These are phyloP conservation scores for Moxostoma hubbsi DNA, from an alignment of 2,797 vertebrate species.

Conservation along the genomic window DNA sequence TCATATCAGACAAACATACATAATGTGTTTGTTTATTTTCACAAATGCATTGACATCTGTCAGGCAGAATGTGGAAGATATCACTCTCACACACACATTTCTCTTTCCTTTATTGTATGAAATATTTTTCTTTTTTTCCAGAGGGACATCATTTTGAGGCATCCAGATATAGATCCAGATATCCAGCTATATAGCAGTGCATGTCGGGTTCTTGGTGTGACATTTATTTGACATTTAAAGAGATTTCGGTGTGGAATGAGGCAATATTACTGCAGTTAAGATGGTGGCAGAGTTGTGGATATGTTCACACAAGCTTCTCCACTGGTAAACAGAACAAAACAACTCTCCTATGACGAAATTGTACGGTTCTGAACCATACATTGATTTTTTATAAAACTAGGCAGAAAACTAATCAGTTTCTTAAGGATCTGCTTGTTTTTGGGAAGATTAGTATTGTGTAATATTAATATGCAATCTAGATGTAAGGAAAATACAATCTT, in stretches of 20 bases:
- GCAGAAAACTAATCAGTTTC: too few relatives aligned
- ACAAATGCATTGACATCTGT: conserved; percentile 28
- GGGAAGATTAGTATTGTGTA: too few relatives aligned
- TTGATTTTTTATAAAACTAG: too few relatives aligned
- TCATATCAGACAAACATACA: background rate
- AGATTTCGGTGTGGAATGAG: conserved; percentile 39
- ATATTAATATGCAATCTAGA: too few relatives aligned
- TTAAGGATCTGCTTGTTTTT: too few relatives aligned
- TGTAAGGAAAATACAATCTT: too few relatives aligned
- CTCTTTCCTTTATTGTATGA: background rate
- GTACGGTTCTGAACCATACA: too few relatives aligned
- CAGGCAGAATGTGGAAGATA: background rate
- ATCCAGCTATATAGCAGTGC: background rate
- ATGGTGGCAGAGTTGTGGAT: background rate
- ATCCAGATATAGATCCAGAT: conserved; percentile 28
- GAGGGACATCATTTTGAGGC: background rate
- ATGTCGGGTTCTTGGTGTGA: conserved; percentile 34
- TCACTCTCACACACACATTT: conserved; percentile 4
- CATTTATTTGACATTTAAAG: conserved; percentile 55
- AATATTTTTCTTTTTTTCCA: conserved; percentile 25
- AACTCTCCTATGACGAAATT: background rate
- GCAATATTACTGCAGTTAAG: conserved; percentile 28
- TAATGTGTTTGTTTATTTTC: background rate
- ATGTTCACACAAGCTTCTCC: background rate
- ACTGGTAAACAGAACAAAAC: background rate